Conservation (phyloP, 1,140 invertebrate genomes). For the Adelges cooleyi region DNA sequence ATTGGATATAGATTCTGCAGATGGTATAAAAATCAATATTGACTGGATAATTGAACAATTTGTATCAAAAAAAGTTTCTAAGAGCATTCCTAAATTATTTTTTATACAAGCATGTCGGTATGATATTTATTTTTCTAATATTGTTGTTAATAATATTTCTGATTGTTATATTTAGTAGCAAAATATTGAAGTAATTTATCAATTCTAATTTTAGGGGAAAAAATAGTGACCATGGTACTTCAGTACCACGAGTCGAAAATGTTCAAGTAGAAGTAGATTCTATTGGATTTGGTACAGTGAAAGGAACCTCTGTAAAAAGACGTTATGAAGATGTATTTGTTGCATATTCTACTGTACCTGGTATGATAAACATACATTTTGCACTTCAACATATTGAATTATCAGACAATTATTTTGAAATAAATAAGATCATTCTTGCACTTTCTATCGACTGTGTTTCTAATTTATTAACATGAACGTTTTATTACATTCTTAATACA, state of each 20-base stretch:
- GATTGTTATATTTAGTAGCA: no score
- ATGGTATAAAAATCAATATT: conserved; percentile 1
- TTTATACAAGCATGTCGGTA: conserved; percentile 30
- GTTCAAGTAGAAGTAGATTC: neutral
- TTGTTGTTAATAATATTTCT: neutral
- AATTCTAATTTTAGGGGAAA: conserved; percentile 8
- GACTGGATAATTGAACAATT: conserved; percentile 27
- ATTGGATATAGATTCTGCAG: conserved; percentile 9
- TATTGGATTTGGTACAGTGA: neutral
- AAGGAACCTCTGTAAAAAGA: neutral
- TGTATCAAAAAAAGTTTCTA: neutral
- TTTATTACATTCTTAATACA: neutral
- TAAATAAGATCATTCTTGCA: no score
- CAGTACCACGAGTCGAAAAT: neutral
- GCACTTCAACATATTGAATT: no score
- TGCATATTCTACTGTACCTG: conserved; percentile 9
- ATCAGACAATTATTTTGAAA: no score
- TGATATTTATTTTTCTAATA: neutral
- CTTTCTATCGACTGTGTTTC: no score
- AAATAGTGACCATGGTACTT: conserved; percentile 2
- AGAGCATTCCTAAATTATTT: conserved; percentile 28
- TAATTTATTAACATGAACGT: no score
- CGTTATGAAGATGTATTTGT: conserved; percentile 23
- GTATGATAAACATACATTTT: neutral
- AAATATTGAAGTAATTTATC: no score